A percentile compares a stretch with the other conserved stretches of the same genome.
These are phyloP conservation scores for Nomada lathburiana DNA, from an alignment of 2,888 invertebrate species.

Conservation along the genomic window DNA sequence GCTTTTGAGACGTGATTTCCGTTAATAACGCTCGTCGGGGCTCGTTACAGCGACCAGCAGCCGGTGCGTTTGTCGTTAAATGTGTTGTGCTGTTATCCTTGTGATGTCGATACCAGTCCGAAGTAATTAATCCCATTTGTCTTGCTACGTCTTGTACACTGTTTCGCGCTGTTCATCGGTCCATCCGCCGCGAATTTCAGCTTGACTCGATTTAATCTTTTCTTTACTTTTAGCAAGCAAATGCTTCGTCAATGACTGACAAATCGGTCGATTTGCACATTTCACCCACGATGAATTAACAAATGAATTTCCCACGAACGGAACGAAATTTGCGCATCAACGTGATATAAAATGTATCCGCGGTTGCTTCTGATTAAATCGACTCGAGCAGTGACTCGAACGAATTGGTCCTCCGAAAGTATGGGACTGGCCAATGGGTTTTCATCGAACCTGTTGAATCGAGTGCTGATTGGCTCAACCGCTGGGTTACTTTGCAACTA, in stretches of 20 bases:
- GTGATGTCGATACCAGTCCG: slow-evolving; percentile 31
- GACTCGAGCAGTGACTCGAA: slow-evolving; percentile 11
- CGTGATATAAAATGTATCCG: neutral
- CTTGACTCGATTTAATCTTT: slow-evolving; percentile 28
- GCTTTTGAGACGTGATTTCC: slow-evolving; percentile 52
- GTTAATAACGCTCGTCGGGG: slow-evolving; percentile 48
- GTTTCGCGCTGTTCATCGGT: slow-evolving; percentile 6
- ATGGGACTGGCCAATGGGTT: neutral
- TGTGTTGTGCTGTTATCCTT: slow-evolving; percentile 28
- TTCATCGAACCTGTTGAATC: neutral
- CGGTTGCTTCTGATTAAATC: slow-evolving; percentile 15
- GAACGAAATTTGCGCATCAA: neutral
- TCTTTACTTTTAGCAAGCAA: neutral
- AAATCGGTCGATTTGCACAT: slow-evolving; percentile 9
- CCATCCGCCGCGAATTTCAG: neutral
- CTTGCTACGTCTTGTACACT: slow-evolving; percentile 2
- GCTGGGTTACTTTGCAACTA: neutral
- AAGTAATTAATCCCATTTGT: slow-evolving; percentile 52
- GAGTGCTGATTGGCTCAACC: neutral
- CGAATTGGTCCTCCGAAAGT: neutral
- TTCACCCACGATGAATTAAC: neutral
- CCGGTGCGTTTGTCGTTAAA: slow-evolving; percentile 34
- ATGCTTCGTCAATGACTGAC: neutral
- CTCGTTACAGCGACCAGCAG: slow-evolving; percentile 34
- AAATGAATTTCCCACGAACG: neutral